Evolutionary conservation across 2,113 vertebrate species (phyloP).

Genomic region (Mastomys coucha): DNA sequence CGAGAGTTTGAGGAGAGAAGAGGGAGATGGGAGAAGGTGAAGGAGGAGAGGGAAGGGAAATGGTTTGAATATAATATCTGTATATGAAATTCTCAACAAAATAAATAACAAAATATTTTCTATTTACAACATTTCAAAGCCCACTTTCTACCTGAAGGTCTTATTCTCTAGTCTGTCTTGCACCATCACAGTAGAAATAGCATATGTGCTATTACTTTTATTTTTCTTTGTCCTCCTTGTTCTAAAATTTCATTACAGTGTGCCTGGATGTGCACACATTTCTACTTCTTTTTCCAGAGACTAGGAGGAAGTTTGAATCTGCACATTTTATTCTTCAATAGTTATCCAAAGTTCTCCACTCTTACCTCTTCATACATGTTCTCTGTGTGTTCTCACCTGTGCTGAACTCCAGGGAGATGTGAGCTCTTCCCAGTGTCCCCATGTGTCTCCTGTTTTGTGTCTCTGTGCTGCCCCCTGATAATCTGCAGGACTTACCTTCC

Average conservation of each 20-base stretch:
- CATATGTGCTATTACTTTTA: background rate
- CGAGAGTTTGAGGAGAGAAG: background rate
- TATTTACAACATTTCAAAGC: background rate
- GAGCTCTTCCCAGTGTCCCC: background rate
- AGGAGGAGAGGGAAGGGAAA: background rate
- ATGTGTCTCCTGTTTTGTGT: background rate
- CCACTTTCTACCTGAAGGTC: background rate
- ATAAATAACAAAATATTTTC: background rate
- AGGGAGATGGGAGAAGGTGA: background rate
- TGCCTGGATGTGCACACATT: background rate
- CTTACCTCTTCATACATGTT: background rate
- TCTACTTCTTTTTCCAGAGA: background rate
- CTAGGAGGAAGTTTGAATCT: background rate
- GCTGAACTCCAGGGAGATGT: background rate
- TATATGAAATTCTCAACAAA: background rate
- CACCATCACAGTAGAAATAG: background rate
- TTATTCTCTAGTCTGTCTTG: background rate
- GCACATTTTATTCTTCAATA: background rate
- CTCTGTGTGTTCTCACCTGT: background rate
- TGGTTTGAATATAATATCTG: background rate
- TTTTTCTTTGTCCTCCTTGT: background rate
- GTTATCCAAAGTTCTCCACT: background rate
- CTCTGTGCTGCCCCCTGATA: background rate
- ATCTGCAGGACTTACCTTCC: background rate
- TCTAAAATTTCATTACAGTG: background rate